These are phyloP conservation scores for Channa striata DNA, from an alignment of 2,797 vertebrate genomes.

Conservation along the genomic window DNA sequence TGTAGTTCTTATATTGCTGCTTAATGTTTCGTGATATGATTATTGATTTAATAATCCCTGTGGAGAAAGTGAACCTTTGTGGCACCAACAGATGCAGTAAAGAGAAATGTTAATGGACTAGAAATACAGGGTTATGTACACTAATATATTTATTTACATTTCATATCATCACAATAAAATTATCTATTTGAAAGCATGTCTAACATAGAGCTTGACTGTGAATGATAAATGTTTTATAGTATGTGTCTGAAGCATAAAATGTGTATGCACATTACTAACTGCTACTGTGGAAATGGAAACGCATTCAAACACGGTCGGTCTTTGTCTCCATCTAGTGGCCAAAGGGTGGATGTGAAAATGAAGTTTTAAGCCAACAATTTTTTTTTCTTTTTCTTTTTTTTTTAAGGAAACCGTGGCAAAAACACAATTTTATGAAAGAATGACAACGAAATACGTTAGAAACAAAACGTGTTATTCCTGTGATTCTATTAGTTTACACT, in stretches of 20 bases:
- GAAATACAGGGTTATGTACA: no score
- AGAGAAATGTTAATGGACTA: not conserved
- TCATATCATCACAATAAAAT: not conserved
- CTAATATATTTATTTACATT: not conserved
- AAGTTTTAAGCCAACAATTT: not conserved
- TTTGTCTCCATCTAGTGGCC: conserved; percentile 52
- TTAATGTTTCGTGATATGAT: not conserved
- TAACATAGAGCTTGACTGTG: not conserved
- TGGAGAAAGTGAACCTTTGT: not conserved
- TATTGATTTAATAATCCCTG: not conserved
- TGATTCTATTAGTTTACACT: no score
- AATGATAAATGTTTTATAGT: not conserved
- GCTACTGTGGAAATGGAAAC: no score
- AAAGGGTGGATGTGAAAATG: not conserved
- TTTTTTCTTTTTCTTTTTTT: no score
- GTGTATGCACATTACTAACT: not conserved
- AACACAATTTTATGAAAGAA: not conserved
- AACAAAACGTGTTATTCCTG: not conserved
- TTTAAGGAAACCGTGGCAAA: no score
- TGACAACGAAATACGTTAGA: not conserved
- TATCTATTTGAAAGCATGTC: no score
- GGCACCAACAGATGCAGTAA: not conserved
- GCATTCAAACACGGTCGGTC: not conserved
- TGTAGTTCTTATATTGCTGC: not conserved
- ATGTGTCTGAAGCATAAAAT: not conserved